Evolutionary conservation across 1,140 invertebrate species (phyloP), one percentile per base, ranked within the genome.

Genomic region (Andricus grossulariae): DNA sequence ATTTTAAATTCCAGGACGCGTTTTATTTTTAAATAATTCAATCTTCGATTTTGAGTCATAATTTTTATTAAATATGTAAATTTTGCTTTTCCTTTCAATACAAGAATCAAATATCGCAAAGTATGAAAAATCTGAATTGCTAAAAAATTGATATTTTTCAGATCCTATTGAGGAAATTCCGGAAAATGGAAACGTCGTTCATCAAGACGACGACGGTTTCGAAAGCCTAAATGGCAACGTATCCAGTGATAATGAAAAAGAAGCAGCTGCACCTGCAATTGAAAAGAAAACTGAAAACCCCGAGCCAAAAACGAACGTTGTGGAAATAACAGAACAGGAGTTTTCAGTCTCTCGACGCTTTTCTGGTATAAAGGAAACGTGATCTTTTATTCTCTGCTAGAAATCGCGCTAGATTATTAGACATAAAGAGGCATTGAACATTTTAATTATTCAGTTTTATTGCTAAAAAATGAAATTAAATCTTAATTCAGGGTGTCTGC

Each of bases 151-250:
- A 15, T 70, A 16, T 18, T 19, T 32, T 72, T 72, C 19, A 21
- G 54, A 60, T 60, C 71, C 60, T 3, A 18, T 73, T 52, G 79
- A 81, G 73, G 82, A 84, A 80, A 84, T 76, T 80, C 71, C 76
- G 54, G 81, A 77, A 75, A 88, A 83, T 81, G 60, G 52, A 45
- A 83, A 82, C 74, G 76, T 73, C 71, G 81, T 90, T 52, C 87
- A 90, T 81, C 90, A 89, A 75, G 96, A 96, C 60, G 96, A 97
- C 85, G 96, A 97, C 89, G 96, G 96, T 16, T 97, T 97, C 88
- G 96, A 97, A 90, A 97, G 96, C 86, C 91, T 97, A n/a, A 96
- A 96, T 86, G 95, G 95, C 16, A 96, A 96, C 86, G 95, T 94
- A 79, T 96, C 95, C 1, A 95, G 96, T 88, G 94, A 95, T 71